Base-by-base conservation (phyloP, 2,888 invertebrate species). In the Conus canariensis region DNA sequence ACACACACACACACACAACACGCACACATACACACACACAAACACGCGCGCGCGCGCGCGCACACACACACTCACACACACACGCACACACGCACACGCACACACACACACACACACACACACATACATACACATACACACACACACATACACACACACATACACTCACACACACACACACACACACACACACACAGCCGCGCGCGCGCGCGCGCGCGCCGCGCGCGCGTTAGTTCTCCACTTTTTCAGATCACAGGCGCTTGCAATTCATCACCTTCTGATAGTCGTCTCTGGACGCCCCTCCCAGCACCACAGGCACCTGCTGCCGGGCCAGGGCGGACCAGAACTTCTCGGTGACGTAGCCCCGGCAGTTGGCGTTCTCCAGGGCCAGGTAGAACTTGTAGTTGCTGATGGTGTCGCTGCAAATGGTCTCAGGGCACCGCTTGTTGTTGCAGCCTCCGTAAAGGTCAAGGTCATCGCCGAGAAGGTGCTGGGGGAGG, bases 341-440 rank as follows among this genome's bases (percentile, higher is more conserved):
- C 94, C 94, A 94, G 88, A 93, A 94, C 91, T 95, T 95, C 83
- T 95, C 95, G 0, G 93, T 93, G 25, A 95, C 91, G 88, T 95
- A 95, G 70, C 94, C 95, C 67, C 86, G 90, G 87, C 94, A 95
- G 86, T 93, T 89, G 88, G 92, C 92, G 90, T 94, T 94, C 90
- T 95, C 95, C 89, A 94, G 93, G 10, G 93, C 92, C n/a, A 94
- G 87, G 88, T 92, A 93, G 90, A 95, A 95, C 80, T 93, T 94
- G 88, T 94, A 95, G 88, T 90, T 88, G n/a, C 91, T 90, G 30
- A 93, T 67, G 3, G 91, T 90, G 87, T 91, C 92, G 56, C 88
- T 90, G 91, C 89, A 94, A 83, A 90, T 91, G 16, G 88, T 91
- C 30, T 83, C 92, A 67, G 89, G 93, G 90, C 88, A 92, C 9